These are phyloP conservation scores for Chrosomus eos DNA, from an alignment of 2,797 vertebrate genomes.

Conservation along the genomic window DNA sequence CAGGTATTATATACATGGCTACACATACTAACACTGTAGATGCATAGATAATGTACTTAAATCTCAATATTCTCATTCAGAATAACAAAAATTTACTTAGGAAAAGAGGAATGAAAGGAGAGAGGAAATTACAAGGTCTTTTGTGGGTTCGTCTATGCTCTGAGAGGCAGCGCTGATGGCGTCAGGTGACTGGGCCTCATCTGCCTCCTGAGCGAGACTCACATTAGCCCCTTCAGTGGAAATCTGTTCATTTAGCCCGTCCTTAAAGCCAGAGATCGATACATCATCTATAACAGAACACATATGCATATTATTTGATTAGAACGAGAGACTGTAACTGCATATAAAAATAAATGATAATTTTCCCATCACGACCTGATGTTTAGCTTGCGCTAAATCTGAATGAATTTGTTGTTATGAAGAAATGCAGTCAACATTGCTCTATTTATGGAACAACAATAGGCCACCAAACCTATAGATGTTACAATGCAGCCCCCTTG, in stretches of 20 bases:
- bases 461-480: not conserved
- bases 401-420: not conserved
- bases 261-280: conserved; percentile 83
- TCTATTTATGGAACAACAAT: not conserved
- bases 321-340: not conserved
- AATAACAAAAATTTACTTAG: not conserved
- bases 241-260: conserved; percentile 78
- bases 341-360: not conserved
- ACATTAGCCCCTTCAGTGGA: conserved; percentile 78
- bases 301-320: not conserved
- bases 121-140: conserved; percentile 83
- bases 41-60: not conserved
- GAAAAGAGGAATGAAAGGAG: not conserved
- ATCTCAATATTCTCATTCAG: not conserved
- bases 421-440: not conserved
- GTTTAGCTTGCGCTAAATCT: not conserved
- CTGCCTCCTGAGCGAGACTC: conserved; percentile 74
- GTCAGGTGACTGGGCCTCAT: conserved; percentile 88
- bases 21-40: not conserved
- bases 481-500: conserved; percentile 66
- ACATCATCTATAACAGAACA: conserved; percentile 76
- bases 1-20: not conserved
- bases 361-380: not conserved
- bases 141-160: conserved; percentile 85
- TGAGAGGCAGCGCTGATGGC: conserved; percentile 91